Conservation (phyloP, 2,888 invertebrate species). For the Phania funesta region DNA sequence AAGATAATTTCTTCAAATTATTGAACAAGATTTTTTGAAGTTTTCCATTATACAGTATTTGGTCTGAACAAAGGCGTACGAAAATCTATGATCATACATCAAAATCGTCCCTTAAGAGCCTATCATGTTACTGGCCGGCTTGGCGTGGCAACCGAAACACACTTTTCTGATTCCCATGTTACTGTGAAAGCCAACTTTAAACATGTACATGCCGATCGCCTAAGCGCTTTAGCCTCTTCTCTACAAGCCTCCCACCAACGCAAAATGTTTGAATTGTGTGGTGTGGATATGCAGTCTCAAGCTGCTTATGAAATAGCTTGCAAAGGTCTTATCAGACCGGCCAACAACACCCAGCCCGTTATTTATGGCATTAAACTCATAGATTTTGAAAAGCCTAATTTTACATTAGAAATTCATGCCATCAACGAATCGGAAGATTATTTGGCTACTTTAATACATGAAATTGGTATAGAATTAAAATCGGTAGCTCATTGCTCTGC, state of each 20-base stretch:
- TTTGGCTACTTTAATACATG: constrained; percentile 89
- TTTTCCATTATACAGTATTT: constrained; percentile 82
- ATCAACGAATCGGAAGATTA: constrained; percentile 92
- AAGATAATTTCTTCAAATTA: constrained; percentile 73
- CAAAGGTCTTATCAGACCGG: constrained; percentile 90
- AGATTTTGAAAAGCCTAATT: constrained; percentile 89
- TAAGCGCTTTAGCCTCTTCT: constrained; percentile 88
- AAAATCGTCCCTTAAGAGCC: constrained; percentile 84
- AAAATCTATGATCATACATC: constrained; percentile 82
- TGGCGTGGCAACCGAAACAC: constrained; percentile 88
- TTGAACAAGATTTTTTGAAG: not conserved
- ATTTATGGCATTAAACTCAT: constrained; percentile 93
- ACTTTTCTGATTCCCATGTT: constrained; percentile 86
- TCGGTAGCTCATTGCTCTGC: constrained; percentile 90
- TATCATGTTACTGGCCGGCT: constrained; percentile 88
- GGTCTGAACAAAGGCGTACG: constrained; percentile 86
- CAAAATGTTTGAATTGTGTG: constrained; percentile 89
- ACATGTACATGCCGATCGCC: constrained; percentile 85
- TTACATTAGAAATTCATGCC: constrained; percentile 92
- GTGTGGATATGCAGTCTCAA: constrained; percentile 92
- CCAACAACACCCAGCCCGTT: constrained; percentile 85
- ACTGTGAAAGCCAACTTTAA: constrained; percentile 86
- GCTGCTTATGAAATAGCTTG: constrained; percentile 93
- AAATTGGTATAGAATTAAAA: constrained; percentile 89
- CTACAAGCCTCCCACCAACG: constrained; percentile 93